phyloP scores from a whole-genome alignment of 2,797 vertebrate genomes.

The Manis javanica region DNA sequence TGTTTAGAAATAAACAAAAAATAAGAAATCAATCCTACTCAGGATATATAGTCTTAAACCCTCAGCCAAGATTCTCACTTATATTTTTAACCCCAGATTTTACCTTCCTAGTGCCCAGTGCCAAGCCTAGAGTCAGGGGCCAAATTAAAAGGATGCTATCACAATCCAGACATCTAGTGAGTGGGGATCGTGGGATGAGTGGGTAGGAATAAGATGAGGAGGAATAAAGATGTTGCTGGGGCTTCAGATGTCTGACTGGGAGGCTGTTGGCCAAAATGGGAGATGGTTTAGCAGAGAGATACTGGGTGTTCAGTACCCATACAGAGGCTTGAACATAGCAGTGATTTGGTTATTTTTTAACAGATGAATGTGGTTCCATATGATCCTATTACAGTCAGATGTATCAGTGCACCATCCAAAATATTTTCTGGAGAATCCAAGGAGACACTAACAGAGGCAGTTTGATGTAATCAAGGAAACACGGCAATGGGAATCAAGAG shows the following conservation, averaged over 20 bases:
- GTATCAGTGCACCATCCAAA: neutral
- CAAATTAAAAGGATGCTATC: neutral
- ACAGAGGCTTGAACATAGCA: neutral
- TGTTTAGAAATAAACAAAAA: conserved; percentile 39
- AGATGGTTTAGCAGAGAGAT: neutral
- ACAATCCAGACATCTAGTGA: neutral
- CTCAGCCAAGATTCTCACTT: neutral
- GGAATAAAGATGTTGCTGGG: neutral
- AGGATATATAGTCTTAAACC: neutral
- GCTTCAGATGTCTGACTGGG: neutral
- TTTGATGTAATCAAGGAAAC: neutral
- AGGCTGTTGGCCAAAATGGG: neutral
- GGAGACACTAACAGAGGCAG: neutral
- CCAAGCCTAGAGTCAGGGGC: neutral
- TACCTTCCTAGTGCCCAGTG: neutral
- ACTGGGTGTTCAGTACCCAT: neutral
- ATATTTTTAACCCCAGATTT: neutral
- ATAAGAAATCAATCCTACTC: neutral
- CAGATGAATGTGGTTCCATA: neutral
- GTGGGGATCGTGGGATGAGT: neutral
- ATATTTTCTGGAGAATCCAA: neutral
- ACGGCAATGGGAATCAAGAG: neutral
- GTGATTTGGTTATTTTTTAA: neutral
- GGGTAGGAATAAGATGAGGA: neutral
- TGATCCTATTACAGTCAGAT: neutral